Evolutionary conservation across 1,140 invertebrate species (phyloP), one percentile per base, ranked within the genome.

Genomic region (Pogonomyrmex barbatus): DNA sequence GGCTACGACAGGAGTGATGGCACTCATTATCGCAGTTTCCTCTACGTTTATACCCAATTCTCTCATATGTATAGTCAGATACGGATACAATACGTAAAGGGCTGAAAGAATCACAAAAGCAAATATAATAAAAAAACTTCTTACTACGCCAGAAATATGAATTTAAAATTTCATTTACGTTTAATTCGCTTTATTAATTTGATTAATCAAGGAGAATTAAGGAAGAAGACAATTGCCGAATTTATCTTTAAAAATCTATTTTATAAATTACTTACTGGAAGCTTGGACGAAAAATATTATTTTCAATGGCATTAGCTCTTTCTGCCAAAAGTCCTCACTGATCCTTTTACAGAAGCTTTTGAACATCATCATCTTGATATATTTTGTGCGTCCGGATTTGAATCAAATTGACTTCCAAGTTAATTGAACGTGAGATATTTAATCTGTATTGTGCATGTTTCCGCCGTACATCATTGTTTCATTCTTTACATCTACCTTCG

Each of bases 1-100:
- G 47, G 97, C 96, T 1, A 97, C 95, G 71, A 98, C 96, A 0
- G 98, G 97, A 65, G 97, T 97, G 2, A 98, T 96, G 4, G 97
- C 97, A 24, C 97, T 98, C 96, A 98, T 98, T 87, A 98, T 97
- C n/a, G 97, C 97, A 1, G 97, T 97, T 95, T 98, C 97, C 93
- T 97, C 97, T 8, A 97, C 96, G 83, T 97, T 97, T 90, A 98
- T 97, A 67, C 98, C 98, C 68, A 98, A 93, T 91, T 97, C 97
- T 88, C 97, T 96, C 97, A 98, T 98, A 93, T 98, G 98, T 71
- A 98, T 97, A 2, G 97, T 97, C 91, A 98, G 94, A 94, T 98
- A 98, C 2, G 98, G 98, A 92, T 98, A 97, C 47, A 98, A 95
- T 52, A 97, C 97, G 89, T 96, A 96, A 39, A 97, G 94, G 30